Conservation (phyloP, 1,140 invertebrate species). For the Drosophila pruinosa region DNA sequence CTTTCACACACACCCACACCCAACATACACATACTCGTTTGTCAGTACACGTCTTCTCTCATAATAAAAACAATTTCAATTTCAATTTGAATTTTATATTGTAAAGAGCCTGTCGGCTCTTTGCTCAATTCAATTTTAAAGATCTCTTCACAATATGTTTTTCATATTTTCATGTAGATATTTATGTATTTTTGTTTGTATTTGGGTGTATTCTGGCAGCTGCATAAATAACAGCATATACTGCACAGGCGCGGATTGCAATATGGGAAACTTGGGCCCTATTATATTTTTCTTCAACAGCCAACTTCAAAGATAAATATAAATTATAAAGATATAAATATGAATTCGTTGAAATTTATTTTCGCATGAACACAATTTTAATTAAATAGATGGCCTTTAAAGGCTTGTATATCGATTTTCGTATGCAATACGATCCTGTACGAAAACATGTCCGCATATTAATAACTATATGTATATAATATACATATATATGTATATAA, state of each 20-base stretch:
- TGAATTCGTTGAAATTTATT: not conserved
- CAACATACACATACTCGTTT: slow-evolving; percentile 11
- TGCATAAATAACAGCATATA: slow-evolving; percentile 50
- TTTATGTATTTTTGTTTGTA: not conserved
- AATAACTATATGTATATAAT: slow-evolving; percentile 14
- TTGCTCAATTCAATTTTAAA: slow-evolving; percentile 43
- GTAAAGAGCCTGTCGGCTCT: not conserved
- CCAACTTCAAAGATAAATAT: not conserved
- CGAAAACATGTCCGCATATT: not conserved
- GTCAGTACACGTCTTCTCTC: slow-evolving; percentile 21
- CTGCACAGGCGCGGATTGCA: slow-evolving; percentile 18
- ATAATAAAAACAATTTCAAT: slow-evolving; percentile 21
- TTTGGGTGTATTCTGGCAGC: slow-evolving; percentile 12
- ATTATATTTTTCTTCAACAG: not conserved
- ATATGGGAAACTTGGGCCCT: not conserved
- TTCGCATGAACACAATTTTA: not conserved
- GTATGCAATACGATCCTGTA: not conserved
- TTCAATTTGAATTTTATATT: slow-evolving; percentile 17
- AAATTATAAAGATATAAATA: not conserved
- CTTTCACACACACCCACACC: not conserved
- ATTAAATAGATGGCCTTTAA: not conserved
- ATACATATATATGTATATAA: not conserved
- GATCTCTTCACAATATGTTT: slow-evolving; percentile 46
- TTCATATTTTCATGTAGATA: not conserved
- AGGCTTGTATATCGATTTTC: slow-evolving; percentile 8